Conservation (phyloP, 2,888 invertebrate genomes). For the Pocota personata region DNA sequence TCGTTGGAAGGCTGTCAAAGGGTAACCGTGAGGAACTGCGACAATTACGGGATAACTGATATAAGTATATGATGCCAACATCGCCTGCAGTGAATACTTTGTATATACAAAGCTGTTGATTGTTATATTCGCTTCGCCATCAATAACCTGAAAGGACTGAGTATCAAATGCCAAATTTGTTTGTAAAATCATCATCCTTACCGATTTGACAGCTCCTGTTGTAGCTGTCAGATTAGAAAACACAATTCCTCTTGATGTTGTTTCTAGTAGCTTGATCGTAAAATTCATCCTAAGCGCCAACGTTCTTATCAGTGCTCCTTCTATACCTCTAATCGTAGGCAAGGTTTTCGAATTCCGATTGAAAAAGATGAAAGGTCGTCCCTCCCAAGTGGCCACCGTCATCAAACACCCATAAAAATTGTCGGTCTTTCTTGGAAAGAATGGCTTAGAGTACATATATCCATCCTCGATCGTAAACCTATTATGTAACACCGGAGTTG, state of each 20-base stretch:
- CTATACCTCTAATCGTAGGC: constrained; percentile 77
- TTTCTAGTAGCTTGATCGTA: constrained; percentile 74
- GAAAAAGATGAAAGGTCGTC: constrained; percentile 77
- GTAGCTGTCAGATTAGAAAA: constrained; percentile 76
- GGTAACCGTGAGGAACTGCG: constrained; percentile 76
- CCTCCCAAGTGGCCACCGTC: constrained; percentile 76
- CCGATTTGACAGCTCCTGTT: constrained; percentile 78
- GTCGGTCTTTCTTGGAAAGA: constrained; percentile 77
- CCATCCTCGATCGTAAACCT: background rate
- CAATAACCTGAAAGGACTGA: constrained; percentile 75
- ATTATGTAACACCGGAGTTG: constrained; percentile 76
- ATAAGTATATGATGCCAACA: constrained; percentile 77
- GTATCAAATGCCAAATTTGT: background rate
- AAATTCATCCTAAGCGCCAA: constrained; percentile 80
- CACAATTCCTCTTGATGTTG: constrained; percentile 30
- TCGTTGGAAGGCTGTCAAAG: constrained; percentile 77
- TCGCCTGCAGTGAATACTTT: constrained; percentile 70
- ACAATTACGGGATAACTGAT: constrained; percentile 77
- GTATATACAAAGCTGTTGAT: constrained; percentile 77
- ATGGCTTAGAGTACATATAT: constrained; percentile 60
- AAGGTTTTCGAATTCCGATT: constrained; percentile 55
- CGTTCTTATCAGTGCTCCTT: constrained; percentile 77
- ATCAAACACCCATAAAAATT: constrained; percentile 79
- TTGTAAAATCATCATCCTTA: constrained; percentile 50
- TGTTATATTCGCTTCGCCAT: constrained; percentile 78